Conservation (phyloP, 2,888 invertebrate species). For the Lithophane leautieri region DNA sequence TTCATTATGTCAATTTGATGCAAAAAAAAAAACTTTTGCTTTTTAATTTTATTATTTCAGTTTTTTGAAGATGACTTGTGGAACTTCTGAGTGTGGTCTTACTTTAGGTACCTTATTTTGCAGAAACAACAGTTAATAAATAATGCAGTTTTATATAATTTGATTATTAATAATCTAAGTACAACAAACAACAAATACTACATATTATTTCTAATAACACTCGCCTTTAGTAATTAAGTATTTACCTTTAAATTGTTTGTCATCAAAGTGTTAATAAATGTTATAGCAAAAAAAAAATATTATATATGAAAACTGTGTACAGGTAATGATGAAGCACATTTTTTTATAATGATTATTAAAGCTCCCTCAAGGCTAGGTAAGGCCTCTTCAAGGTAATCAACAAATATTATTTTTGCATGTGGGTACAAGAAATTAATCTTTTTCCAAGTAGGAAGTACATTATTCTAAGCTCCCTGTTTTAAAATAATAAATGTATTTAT, state of each 20-base stretch:
- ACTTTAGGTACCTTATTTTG: conserved; percentile 21
- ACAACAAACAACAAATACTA: conserved; percentile 13
- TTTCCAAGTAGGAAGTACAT: not conserved
- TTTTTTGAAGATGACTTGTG: not conserved
- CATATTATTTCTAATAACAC: not conserved
- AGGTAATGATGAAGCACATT: conserved; percentile 43
- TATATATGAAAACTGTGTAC: conserved; percentile 10
- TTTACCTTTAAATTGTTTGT: not conserved
- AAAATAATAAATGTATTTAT: conserved; percentile 8
- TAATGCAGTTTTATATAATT: not conserved
- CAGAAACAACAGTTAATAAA: conserved; percentile 1
- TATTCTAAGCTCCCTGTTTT: not conserved
- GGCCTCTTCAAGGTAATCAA: conserved; percentile 37
- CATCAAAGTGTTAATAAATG: not conserved
- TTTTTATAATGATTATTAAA: conserved; percentile 34
- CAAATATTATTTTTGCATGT: conserved; percentile 16
- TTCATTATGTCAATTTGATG: too few relatives aligned
- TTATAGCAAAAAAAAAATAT: not conserved
- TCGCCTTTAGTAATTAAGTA: not conserved
- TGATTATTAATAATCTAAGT: not conserved
- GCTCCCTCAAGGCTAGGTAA: conserved; percentile 33
- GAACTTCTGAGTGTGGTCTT: conserved; percentile 1
- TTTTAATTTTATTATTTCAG: not conserved
- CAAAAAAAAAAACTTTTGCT: too few relatives aligned
- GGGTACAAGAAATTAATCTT: conserved; percentile 10